Base-by-base conservation (phyloP, 2,113 vertebrate species). In the Hiodon alosoides region DNA sequence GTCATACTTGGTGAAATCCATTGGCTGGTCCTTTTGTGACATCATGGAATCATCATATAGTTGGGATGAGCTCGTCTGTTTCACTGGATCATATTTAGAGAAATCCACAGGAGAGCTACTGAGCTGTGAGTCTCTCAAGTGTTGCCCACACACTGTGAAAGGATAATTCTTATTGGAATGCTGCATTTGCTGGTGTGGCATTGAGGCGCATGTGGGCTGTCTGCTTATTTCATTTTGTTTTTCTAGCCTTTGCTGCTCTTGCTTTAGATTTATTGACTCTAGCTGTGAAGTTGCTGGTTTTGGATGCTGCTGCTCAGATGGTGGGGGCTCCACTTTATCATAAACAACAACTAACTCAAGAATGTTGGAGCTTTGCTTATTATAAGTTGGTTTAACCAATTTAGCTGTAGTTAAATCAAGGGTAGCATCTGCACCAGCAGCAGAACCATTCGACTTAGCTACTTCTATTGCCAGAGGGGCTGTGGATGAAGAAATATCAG, bases 321-420 rank as follows among this genome's bases (percentile, higher is more conserved):
- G 75, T 4, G 81, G 76, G 50, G 84, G 3, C 58, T 84, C 88
- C 0, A 11, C 84, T 87, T 87, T 93, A 78, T 92, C 91, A 69
- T 93, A 84, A 72, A 87, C 86, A 52, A 87, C 89, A 0, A 93
- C 47, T 0, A 89, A 89, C 65, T 85, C 89, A 85, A 90, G 88
- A 69, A 93, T 77, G 0, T 81, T 87, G 59, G 90, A 86, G 54
- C 79, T 81, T 17, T 81, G 90, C 31, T 31, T 31, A 31, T 31
- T 31, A 31, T 31, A 31, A 31, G 31, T 31, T 31, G 31, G 2
- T 31, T 31, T 31, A 31, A 31, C 31, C 0, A 31, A 31, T 52
- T 84, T 89, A 67, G 84, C 83, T 72, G 85, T 85, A 9, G 79
- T 81, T 4, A 13, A n/a, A 74, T 8, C 47, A 53, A 55, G 14